Evolutionary conservation across 2,888 invertebrate species (phyloP), one percentile per base, ranked within the genome.

Genomic region (Macropis europaea): DNA sequence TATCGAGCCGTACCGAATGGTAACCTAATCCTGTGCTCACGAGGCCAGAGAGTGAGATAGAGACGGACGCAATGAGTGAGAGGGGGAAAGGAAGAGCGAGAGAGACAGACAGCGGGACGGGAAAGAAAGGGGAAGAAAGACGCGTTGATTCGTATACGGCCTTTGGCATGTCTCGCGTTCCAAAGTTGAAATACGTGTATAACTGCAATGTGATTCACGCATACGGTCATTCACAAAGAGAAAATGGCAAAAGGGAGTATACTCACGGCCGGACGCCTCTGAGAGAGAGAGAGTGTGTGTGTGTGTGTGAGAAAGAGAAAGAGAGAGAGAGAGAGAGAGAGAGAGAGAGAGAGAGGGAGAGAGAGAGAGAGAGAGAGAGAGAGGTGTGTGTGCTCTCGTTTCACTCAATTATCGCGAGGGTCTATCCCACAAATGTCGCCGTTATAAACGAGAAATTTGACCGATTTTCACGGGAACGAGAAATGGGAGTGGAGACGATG

Each of bases 121-220:
- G 34, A 34, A 17, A 40, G 32, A 34, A 28, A 54, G 32, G 47
- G 48, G 43, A 15, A 45, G 32, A 36, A n/a, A 60, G 50, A 72
- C 40, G 57, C 57, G 57, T 40, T 43, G 54, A 64, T 71, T 71
- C 32, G 60, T 30, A 50, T 42, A 52, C 45, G 71, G 56, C 64
- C 72, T 74, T 62, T 67, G 74, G 73, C 61, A 74, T 74, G 67
- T 67, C 66, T 74, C 67, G 34, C 57, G 47, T 67, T 57, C 34
- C 66, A 63, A 72, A 62, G 40, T 61, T 53, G 36, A 56, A 57
- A 67, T 13, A 19, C n/a, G 48, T 6, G 54, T 40, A 19, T 15
- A 43, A 47, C 28, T 32, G 19, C 28, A 22, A 53, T 15, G 28
- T 7, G 15, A 59, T 52, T 47, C 69, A 54, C 36, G 28, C 28